Conservation (phyloP, 2,888 invertebrate genomes). For the Cryptocheilus praepositus region DNA sequence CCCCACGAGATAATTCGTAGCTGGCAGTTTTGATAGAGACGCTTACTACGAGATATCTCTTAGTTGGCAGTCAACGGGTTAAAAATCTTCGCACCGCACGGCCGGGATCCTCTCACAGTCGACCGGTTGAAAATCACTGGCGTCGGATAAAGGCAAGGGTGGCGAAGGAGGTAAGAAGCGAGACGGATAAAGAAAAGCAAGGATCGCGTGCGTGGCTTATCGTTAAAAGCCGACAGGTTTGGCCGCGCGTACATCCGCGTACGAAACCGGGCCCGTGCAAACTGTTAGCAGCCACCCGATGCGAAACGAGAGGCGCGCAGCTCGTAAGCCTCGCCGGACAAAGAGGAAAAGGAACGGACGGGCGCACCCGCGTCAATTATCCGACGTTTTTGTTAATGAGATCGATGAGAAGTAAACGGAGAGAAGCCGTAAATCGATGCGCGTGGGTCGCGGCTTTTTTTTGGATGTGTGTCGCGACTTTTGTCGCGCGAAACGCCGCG, state of each 20-base stretch:
- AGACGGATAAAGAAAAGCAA: neutral
- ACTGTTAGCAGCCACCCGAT: slow-evolving; percentile 7
- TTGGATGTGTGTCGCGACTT: no score
- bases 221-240: slow-evolving; percentile 13
- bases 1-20: no score
- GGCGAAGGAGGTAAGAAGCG: neutral
- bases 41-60: no score
- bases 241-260: slow-evolving; percentile 10
- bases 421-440: no score
- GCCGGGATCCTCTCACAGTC: no score
- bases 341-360: neutral
- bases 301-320: neutral
- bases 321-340: neutral
- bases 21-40: no score
- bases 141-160: neutral
- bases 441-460: no score
- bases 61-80: no score
- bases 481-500: no score
- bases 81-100: no score
- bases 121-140: no score
- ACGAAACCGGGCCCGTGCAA: slow-evolving; percentile 5
- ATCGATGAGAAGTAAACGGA: slow-evolving; percentile 8
- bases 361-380: slow-evolving; percentile 50
- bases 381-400: slow-evolving; percentile 48
- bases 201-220: slow-evolving; percentile 8